Evolutionary conservation across 2,113 vertebrate species (phyloP).

Genomic region (Thunnus maccoyii): DNA sequence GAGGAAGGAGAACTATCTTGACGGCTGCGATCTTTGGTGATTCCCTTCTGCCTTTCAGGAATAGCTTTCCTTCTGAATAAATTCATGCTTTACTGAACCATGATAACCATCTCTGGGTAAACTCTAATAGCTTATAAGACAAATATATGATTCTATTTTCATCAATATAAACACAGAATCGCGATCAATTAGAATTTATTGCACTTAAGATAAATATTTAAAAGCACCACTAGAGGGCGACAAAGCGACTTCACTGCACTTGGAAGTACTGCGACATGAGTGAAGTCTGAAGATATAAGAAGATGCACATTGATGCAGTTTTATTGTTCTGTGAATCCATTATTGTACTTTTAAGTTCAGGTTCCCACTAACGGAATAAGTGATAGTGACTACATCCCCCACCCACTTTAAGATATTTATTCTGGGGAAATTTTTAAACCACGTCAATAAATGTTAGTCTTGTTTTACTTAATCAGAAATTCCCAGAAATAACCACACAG

Average conservation of each 20-base stretch:
- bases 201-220: no score
- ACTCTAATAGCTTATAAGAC: accelerated
- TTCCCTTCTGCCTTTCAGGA: not conserved
- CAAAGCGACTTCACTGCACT: not conserved
- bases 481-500: not conserved
- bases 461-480: not conserved
- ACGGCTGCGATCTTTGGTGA: not conserved
- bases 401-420: not conserved
- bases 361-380: not conserved
- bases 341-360: not conserved
- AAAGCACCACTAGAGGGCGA: slow-evolving; percentile 50
- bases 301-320: not conserved
- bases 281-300: no score
- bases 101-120: not conserved
- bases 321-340: not conserved
- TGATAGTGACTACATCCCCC: not conserved
- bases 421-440: no score
- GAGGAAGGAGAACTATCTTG: slow-evolving; percentile 1
- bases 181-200: not conserved
- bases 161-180: not conserved
- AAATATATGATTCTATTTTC: no score
- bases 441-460: not conserved
- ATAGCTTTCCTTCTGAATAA: not conserved
- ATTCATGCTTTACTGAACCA: not conserved
- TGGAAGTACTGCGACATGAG: no score